Evolutionary conservation across 1,140 invertebrate species (phyloP).

Genomic region (Pinna nobilis): DNA sequence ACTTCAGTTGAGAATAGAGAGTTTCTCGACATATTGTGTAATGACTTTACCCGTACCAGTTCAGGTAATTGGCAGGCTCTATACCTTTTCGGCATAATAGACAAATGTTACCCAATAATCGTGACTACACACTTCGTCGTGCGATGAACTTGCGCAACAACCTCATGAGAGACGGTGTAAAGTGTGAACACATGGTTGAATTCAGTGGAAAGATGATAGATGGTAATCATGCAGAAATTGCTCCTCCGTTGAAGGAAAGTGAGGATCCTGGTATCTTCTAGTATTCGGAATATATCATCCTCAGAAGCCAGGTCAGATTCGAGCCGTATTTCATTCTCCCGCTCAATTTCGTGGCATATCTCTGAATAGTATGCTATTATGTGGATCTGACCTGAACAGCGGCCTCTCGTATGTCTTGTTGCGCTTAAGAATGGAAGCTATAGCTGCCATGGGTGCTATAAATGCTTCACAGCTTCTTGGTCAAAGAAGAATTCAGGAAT

Average conservation of each 20-base stretch:
- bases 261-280: constrained; percentile 42
- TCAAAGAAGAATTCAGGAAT: constrained; percentile 16
- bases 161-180: constrained; percentile 32
- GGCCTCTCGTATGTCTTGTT: constrained; percentile 41
- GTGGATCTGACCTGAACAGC: constrained; percentile 68
- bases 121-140: constrained; percentile 9
- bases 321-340: constrained; percentile 40
- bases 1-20: too few species aligned
- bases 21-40: too few species aligned
- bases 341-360: constrained; percentile 46
- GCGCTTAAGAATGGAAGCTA: constrained; percentile 33
- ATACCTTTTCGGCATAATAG: constrained; percentile 24
- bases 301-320: constrained; percentile 30
- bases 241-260: constrained; percentile 1
- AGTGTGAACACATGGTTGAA: constrained; percentile 29
- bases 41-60: too few species aligned
- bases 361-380: constrained; percentile 47
- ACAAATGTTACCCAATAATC: constrained; percentile 36
- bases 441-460: constrained; percentile 38
- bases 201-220: constrained; percentile 33
- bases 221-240: constrained; percentile 31
- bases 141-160: constrained; percentile 18
- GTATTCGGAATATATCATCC: constrained; percentile 42
- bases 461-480: constrained; percentile 37
- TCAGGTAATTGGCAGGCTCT: too few species aligned